phyloP scores from a whole-genome alignment of 2,888 invertebrate genomes.

The Tinea trinotella region DNA sequence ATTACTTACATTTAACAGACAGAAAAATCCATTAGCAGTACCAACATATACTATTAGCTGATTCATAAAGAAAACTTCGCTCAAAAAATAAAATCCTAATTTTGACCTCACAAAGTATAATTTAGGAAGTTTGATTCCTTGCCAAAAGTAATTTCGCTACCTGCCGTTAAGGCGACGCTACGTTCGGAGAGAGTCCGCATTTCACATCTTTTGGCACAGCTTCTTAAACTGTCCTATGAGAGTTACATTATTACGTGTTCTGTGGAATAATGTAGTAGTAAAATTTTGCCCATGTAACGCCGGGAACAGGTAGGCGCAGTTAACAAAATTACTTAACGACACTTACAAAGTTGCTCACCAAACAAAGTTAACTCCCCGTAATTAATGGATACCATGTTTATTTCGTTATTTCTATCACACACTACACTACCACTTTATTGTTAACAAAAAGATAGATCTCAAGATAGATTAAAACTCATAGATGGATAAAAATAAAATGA shows the following conservation, averaged over 20 bases:
- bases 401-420: background rate
- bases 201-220: slow-evolving; percentile 54
- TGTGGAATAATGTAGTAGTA: slow-evolving; percentile 24
- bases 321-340: slow-evolving; percentile 33
- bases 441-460: too few species aligned
- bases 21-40: too few species aligned
- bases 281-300: slow-evolving; percentile 15
- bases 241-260: slow-evolving; percentile 30
- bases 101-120: slow-evolving; percentile 27
- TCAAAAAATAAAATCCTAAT: background rate
- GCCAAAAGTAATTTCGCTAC: slow-evolving; percentile 46
- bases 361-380: background rate
- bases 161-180: slow-evolving; percentile 21
- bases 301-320: slow-evolving; percentile 28
- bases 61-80: background rate
- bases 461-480: too few species aligned
- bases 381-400: background rate
- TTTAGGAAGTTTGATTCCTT: slow-evolving; percentile 43
- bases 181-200: slow-evolving; percentile 31
- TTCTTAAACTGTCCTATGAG: slow-evolving; percentile 39
- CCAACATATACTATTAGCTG: too few species aligned
- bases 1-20: too few species aligned
- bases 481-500: too few species aligned
- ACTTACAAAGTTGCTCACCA: slow-evolving; percentile 23
- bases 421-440: too few species aligned